Base-by-base conservation (phyloP, 2,113 vertebrate species). In the Platichthys flesus region DNA sequence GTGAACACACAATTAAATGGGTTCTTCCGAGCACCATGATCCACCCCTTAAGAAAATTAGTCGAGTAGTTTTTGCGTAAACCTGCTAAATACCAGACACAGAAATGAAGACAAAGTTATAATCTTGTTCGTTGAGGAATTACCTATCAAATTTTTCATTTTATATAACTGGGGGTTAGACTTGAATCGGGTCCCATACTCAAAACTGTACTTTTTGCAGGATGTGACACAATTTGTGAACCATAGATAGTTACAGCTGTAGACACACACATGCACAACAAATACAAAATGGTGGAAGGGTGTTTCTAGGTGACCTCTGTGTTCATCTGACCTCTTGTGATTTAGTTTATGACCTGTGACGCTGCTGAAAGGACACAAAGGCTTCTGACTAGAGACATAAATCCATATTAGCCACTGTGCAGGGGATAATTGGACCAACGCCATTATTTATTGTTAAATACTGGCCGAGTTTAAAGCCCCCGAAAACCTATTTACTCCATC, bases 281-380 rank as follows among this genome's bases (percentile, higher is more conserved):
- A 67, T 40, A 47, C 8, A 52, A 74, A 71, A 63, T 14, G n/a
- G 24, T 20, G 56, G 35, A 31, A 5, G 13, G 7, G 23, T 67
- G 42, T 70, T 74, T 86, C 21, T 26, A 74, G 76, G 18, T 82
- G 88, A 85, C 74, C 78, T 74, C 67, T n/a, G 59, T 56, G 66
- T 62, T 79, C 77, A 71, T 77, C n/a, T 90, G 90, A 89, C 82
- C 85, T 74, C 79, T 16, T 21, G 70, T 71, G 74, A 88, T 77
- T 61, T 35, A 31, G 49, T 90, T 85, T 91, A 90, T 85, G 88
- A 87, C 79, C 89, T 74, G 76, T 73, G 75, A 72, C 51, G 18
- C 65, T 12, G 23, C 67, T 63, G 52, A 85, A 67, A 72, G 65
- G 74, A 86, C 20, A 85, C 83, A 88, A 87, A 85, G 78, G 66